Evolutionary conservation across 2,888 invertebrate species (phyloP), one percentile per base, ranked within the genome.

Genomic region (Scaptomyza reducta): DNA sequence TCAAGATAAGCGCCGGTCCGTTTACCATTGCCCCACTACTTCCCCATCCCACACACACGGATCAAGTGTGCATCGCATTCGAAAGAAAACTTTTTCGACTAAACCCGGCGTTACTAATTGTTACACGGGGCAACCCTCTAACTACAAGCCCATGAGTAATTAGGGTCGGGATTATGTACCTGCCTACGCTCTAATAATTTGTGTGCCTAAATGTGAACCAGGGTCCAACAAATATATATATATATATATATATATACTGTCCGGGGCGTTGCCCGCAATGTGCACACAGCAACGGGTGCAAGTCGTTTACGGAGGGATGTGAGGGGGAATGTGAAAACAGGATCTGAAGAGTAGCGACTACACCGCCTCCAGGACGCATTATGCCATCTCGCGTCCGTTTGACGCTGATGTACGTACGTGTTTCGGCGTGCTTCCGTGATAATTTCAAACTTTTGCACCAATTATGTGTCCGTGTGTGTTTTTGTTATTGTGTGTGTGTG

Each of bases 391-490:
- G 79, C 79, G 85, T 81, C 79, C 85, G 82, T 64, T 77, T 77
- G 83, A 71, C 85, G 79, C 65, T 81, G 79, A 69, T 70, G 76
- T 81, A 82, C 79, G 81, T 86, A 85, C 82, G 82, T 82, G 82
- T 82, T 82, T 79, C 83, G 78, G 76, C 86, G 80, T 83, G 80
- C 70, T 82, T 86, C 82, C 82, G 82, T 82, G 82, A 86, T 82
- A 82, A 86, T 82, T 85, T 82, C 83, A 82, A 82, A 82, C 82
- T 82, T 82, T 82, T 82, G 83, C 86, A 82, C 82, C 82, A 82
- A 82, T 82, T 82, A 82, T 82, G 83, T 47, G 46, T 45, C 41
- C 13, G 16, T 44, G 25, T 62, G 22, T 61, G 46, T 44, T 14
- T 38, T 31, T 27, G 45, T 49, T 58, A 47, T 56, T 54, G 68